A percentile compares a stretch with the other conserved stretches of the same genome.
phyloP scores from a whole-genome alignment of 2,888 invertebrate species.

The Euzetes globulus region DNA sequence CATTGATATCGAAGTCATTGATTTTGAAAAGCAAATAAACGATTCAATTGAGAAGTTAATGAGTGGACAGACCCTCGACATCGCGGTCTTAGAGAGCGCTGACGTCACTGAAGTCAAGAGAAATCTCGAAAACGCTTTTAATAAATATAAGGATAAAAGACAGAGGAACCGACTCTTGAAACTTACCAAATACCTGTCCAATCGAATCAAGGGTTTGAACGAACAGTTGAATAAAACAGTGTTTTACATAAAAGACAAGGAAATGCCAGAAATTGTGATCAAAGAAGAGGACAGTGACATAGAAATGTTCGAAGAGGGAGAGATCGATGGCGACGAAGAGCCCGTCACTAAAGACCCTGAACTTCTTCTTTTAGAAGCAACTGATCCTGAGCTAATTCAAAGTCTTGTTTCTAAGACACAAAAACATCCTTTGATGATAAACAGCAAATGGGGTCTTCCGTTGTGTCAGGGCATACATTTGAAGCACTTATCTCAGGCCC shows the following conservation, averaged over 20 bases:
- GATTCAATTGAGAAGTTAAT: slow-evolving; percentile 23
- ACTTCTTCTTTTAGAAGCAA: slow-evolving; percentile 35
- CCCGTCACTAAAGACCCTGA: slow-evolving; percentile 28
- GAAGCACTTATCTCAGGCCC: neutral
- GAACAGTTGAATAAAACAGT: slow-evolving; percentile 4
- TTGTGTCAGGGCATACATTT: slow-evolving; percentile 24
- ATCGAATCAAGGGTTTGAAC: neutral
- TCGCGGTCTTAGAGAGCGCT: slow-evolving; percentile 12
- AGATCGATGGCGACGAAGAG: slow-evolving; percentile 35
- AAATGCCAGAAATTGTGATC: neutral
- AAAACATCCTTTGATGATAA: slow-evolving; percentile 33
- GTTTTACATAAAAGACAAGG: neutral
- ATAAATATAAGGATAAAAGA: neutral
- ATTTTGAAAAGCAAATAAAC: slow-evolving; percentile 16
- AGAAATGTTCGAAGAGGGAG: slow-evolving; percentile 35
- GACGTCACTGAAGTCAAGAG: neutral
- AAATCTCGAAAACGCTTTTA: neutral
- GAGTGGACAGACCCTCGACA: slow-evolving; percentile 20
- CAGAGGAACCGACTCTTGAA: slow-evolving; percentile 9
- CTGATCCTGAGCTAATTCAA: slow-evolving; percentile 40
- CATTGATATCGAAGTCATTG: slow-evolving; percentile 15
- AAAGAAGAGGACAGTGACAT: neutral
- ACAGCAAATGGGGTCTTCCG: slow-evolving; percentile 33
- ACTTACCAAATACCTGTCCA: slow-evolving; percentile 21
- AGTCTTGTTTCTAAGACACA: slow-evolving; percentile 28